Evolutionary conservation across 2,888 invertebrate genomes (phyloP).

Genomic region (Chouioia cunea): DNA sequence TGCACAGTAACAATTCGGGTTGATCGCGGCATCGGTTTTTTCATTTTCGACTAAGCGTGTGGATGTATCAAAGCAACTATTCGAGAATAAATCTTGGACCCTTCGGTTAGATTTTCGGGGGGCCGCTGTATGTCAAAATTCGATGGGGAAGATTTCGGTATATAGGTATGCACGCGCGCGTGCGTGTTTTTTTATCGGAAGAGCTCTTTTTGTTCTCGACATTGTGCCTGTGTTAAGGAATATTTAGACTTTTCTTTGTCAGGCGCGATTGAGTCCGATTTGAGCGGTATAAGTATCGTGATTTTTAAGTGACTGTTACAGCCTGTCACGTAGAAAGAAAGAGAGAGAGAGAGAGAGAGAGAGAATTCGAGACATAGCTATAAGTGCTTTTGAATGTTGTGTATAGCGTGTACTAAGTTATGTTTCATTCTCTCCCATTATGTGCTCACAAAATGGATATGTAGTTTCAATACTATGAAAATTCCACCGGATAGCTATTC

Average conservation of each 20-base stretch:
- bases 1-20: slow-evolving; percentile 27
- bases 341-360: too few relatives aligned
- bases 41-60: neutral
- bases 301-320: slow-evolving; percentile 24
- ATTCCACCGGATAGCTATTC: neutral
- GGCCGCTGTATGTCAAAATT: neutral
- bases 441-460: neutral
- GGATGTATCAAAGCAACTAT: slow-evolving; percentile 32
- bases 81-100: slow-evolving; percentile 27
- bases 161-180: neutral
- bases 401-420: neutral
- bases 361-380: neutral
- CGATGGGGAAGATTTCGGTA: neutral
- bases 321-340: too few relatives aligned
- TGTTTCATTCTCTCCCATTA: slow-evolving; percentile 8
- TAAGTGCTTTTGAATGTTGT: too few relatives aligned
- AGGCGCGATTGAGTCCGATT: neutral
- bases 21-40: slow-evolving; percentile 11
- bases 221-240: neutral
- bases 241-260: slow-evolving; percentile 37
- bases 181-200: slow-evolving; percentile 13
- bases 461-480: slow-evolving; percentile 2
- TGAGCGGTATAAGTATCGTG: slow-evolving; percentile 9
- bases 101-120: neutral
- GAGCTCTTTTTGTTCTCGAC: neutral